Base-by-base conservation (phyloP, 2,113 vertebrate genomes). In the Drymodes brunneopygia region DNA sequence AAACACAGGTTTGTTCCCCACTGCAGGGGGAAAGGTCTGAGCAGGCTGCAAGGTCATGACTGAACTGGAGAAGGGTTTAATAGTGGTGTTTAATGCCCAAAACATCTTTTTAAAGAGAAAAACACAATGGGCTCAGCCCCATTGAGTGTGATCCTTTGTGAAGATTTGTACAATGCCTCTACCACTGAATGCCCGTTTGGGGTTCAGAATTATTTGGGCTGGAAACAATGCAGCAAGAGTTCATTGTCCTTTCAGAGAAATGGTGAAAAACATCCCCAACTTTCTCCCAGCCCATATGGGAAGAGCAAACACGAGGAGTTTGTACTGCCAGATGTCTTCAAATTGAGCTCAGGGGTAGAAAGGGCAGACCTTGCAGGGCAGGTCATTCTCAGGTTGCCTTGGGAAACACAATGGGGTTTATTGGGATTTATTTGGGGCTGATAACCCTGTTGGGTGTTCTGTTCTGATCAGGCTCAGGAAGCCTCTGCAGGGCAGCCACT, bases 201-300 rank as follows among this genome's bases (percentile, higher is more conserved):
- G 73, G 48, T 75, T 60, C 57, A 57, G 83, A 80, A 65, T 83
- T 61, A 51, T 83, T 80, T 80, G 83, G 54, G 62, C 47, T 92
- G 87, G 90, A 65, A 90, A 58, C 28, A 66, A 61, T 92, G 82
- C 85, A 92, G 74, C 57, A 7, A 53, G 60, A 47, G 47, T 28
- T 96, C 83, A 51, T 93, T 90, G 87, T 65, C 74, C 50, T 72
- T 45, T 54, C 50, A 90, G 81, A 79, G 47, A 33, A 81, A 87
- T 65, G 53, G 24, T 45, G 66, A 65, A 85, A 85, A 92, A 69
- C 81, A 42, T 80, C 81, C 90, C 7, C 53, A 64, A 90, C 78
- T 95, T 88, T 92, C 77, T 88, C 54, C 64, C 78, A 62, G 77
- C 70, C 40, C 48, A 3, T 65, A 64, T 47, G 69, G 86, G 31